Conservation (phyloP, 1,140 invertebrate genomes). For the Acyrthosiphon pisum region DNA sequence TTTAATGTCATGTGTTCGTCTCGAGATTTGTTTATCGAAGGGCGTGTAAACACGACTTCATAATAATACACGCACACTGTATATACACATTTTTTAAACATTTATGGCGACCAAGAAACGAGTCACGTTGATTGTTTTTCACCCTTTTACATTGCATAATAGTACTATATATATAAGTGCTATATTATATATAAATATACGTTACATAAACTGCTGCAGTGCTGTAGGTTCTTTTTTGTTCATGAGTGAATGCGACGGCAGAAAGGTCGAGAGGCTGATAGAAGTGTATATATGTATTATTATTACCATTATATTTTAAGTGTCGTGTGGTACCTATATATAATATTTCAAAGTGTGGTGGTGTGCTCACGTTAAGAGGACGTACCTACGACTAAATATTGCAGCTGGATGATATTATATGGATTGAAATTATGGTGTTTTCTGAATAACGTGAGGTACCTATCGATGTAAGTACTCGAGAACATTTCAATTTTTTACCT, state of each 20-base stretch:
- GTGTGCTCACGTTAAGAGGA: no score
- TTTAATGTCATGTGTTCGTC: neutral
- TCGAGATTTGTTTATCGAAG: neutral
- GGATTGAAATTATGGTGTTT: neutral
- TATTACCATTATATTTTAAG: neutral
- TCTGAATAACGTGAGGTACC: neutral
- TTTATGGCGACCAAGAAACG: neutral
- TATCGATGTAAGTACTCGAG: neutral
- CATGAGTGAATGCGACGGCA: no score
- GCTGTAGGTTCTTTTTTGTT: neutral
- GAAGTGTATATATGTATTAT: neutral
- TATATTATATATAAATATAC: neutral
- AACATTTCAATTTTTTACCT: no score
- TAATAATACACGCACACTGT: neutral
- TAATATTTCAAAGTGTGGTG: neutral
- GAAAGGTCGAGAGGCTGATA: neutral
- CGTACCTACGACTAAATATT: neutral
- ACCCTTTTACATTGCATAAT: neutral
- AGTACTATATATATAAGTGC: no score
- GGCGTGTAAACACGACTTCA: neutral
- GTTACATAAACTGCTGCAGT: neutral
- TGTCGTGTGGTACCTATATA: neutral
- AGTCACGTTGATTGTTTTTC: neutral
- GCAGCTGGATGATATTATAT: neutral
- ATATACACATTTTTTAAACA: neutral